phyloP scores from a whole-genome alignment of 2,113 vertebrate genomes.

The Balaeniceps rex region DNA sequence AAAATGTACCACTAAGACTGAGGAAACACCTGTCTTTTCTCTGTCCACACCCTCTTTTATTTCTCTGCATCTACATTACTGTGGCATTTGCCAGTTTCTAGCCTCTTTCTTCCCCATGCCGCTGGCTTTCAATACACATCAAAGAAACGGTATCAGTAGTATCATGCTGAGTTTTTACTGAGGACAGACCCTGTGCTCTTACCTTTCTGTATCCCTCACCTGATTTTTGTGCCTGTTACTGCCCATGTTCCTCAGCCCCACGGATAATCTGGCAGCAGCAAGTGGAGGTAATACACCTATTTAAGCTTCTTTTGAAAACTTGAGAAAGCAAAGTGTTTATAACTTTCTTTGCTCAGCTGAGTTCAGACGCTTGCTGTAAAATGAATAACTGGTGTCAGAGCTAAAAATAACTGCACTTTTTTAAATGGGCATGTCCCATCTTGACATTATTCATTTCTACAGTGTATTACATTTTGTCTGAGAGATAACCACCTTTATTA shows the following conservation, averaged over 20 bases:
- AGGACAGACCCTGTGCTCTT: not conserved
- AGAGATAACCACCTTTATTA: not conserved
- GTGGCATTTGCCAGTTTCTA: not conserved
- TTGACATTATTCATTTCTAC: not conserved
- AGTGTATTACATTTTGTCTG: not conserved
- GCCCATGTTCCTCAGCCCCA: not conserved
- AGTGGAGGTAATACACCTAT: not conserved
- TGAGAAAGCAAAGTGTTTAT: not conserved
- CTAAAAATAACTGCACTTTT: conserved; percentile 18
- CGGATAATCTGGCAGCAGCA: not conserved
- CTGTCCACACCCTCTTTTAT: not conserved
- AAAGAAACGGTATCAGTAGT: fast-evolving
- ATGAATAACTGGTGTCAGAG: not conserved
- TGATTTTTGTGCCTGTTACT: not conserved
- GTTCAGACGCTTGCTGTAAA: not conserved
- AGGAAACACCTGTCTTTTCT: not conserved
- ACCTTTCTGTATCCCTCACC: not conserved
- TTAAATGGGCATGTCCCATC: not conserved
- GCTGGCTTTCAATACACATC: fast-evolving
- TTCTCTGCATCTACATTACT: not conserved
- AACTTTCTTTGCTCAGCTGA: not conserved
- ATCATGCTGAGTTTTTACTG: not conserved
- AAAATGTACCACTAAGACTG: not conserved
- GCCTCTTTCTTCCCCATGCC: fast-evolving
- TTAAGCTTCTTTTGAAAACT: not conserved